Evolutionary conservation across 2,888 invertebrate genomes (phyloP).

Genomic region (Mythimna loreyi): DNA sequence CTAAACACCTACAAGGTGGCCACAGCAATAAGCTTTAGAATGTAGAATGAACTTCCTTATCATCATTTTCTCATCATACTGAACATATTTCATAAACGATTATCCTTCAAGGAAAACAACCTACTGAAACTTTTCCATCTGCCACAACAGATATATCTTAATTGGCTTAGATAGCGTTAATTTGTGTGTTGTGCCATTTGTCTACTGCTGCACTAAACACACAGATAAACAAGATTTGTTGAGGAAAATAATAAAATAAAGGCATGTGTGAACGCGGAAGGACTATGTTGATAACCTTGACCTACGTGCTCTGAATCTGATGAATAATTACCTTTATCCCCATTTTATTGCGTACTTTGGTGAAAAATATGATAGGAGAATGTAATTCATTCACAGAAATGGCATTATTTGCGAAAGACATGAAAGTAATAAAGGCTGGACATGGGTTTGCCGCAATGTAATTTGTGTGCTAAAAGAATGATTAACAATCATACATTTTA

Average conservation of each 20-base stretch:
- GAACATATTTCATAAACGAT: neutral
- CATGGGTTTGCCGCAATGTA: neutral
- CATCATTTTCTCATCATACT: too few relatives aligned
- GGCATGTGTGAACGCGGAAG: neutral
- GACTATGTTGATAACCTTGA: slow-evolving; percentile 19
- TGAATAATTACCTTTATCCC: slow-evolving; percentile 39
- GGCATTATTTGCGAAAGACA: slow-evolving; percentile 2
- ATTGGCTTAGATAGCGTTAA: neutral
- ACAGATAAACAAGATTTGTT: slow-evolving; percentile 34
- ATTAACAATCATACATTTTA: neutral
- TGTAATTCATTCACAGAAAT: slow-evolving; percentile 8
- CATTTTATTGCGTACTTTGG: slow-evolving; percentile 27
- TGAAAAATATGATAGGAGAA: slow-evolving; percentile 19
- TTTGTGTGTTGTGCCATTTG: slow-evolving; percentile 10
- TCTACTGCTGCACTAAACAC: slow-evolving; percentile 17
- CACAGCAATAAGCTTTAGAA: neutral
- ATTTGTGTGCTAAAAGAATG: neutral
- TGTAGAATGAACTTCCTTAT: neutral
- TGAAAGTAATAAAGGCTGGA: neutral
- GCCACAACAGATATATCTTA: neutral
- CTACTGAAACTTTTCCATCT: neutral
- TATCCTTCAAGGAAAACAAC: neutral
- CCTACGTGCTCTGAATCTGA: slow-evolving; percentile 31
- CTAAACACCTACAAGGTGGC: neutral
- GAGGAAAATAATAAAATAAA: slow-evolving; percentile 34